phyloP scores from a whole-genome alignment of 2,797 vertebrate genomes.

The Limnodromus scolopaceus region DNA sequence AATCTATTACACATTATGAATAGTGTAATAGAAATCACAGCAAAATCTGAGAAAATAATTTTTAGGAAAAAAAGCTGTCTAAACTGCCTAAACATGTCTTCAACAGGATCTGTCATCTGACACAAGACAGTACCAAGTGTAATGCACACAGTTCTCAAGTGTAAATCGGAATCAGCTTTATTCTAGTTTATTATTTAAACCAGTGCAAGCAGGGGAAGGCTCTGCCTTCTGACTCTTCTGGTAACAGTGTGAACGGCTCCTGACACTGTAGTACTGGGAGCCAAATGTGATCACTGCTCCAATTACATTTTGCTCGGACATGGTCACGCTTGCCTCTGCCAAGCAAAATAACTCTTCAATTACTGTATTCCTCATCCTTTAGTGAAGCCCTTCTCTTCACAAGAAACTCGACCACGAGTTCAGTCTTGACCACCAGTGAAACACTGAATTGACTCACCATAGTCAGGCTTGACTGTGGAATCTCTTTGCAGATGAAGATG shows the following conservation, averaged over 20 bases:
- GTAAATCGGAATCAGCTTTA: not conserved
- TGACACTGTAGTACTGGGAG: not conserved
- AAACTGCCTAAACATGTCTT: not conserved
- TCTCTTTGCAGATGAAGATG: constrained; percentile 81
- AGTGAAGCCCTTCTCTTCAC: not conserved
- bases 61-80: not conserved
- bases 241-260: not conserved
- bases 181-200: not conserved
- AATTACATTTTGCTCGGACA: not conserved
- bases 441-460: constrained; percentile 52
- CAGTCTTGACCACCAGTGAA: constrained; percentile 35
- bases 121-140: not conserved
- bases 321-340: not conserved
- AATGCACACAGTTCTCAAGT: not conserved
- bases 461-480: constrained; percentile 49
- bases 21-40: not conserved
- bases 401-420: not conserved
- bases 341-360: not conserved
- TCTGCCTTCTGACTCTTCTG: not conserved
- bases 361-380: not conserved
- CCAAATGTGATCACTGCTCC: not conserved
- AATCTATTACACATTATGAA: not conserved
- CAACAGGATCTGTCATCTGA: not conserved
- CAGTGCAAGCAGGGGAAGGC: not conserved
- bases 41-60: not conserved